Evolutionary conservation across 2,113 vertebrate species (phyloP).

Genomic region (Odocoileus virginianus): DNA sequence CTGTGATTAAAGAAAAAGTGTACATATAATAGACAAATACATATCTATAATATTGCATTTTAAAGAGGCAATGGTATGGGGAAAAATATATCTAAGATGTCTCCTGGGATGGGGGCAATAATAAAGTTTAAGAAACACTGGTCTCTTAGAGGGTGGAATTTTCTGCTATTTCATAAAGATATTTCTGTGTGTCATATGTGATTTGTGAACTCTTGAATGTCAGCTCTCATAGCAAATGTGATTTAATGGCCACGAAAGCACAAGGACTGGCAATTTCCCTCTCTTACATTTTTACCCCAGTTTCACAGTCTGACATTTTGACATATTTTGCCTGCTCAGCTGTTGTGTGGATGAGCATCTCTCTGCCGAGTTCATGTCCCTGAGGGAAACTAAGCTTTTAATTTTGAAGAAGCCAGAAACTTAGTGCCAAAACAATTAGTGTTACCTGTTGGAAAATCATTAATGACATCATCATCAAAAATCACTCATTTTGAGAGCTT

Average conservation of each 20-base stretch:
- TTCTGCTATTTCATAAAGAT: not conserved
- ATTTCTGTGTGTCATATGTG: not conserved
- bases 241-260: not conserved
- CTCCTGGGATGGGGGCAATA: not conserved
- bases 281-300: not conserved
- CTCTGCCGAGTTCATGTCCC: not conserved
- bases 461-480: not conserved
- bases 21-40: not conserved
- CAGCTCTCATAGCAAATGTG: constrained; percentile 1
- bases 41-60: not conserved
- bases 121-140: not conserved
- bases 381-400: not conserved
- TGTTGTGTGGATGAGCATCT: not conserved
- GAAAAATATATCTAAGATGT: not conserved
- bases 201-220: not conserved
- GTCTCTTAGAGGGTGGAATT: not conserved
- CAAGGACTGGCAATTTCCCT: not conserved
- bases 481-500: not conserved
- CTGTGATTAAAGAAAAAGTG: not conserved
- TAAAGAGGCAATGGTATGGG: not conserved
- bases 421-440: not conserved
- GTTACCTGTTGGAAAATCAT: not conserved
- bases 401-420: not conserved
- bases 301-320: constrained; percentile 20
- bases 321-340: not conserved